A percentile compares a stretch with the other conserved stretches of the same genome.
phyloP scores from a whole-genome alignment of 2,888 invertebrate species.

The Aleiodes alternator region DNA sequence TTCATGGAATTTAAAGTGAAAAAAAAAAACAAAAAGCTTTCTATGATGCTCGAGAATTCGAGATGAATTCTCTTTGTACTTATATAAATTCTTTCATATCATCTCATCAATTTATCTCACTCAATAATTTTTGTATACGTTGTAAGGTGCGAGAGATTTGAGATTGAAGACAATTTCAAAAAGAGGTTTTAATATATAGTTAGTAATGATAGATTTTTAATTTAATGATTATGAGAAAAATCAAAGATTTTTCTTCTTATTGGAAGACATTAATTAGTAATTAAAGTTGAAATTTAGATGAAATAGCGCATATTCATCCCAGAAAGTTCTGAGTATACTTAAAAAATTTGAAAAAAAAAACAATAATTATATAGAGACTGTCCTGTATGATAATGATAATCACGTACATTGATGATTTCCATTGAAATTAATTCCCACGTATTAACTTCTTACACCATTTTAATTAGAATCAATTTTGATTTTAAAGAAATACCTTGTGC shows the following conservation, averaged over 20 bases:
- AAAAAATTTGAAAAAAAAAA: too few relatives aligned
- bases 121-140: background rate
- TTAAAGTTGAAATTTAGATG: too few relatives aligned
- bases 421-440: background rate
- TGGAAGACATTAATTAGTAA: too few relatives aligned
- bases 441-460: background rate
- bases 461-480: background rate
- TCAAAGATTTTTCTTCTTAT: background rate
- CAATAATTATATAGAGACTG: too few relatives aligned
- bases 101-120: background rate
- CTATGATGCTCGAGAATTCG: constrained; percentile 10
- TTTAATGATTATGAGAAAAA: background rate
- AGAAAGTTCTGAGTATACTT: too few relatives aligned
- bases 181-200: background rate
- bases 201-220: background rate
- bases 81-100: constrained; percentile 29
- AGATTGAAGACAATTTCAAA: background rate
- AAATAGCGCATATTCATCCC: too few relatives aligned
- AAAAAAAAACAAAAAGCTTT: too few relatives aligned
- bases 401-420: too few relatives aligned
- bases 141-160: background rate
- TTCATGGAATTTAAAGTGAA: background rate
- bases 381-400: too few relatives aligned
- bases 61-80: constrained; percentile 1
- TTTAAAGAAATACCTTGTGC: constrained; percentile 52